Base-by-base conservation (phyloP, 92 coral and sea anemone genomes). In the Epizoanthus rinbou region DNA sequence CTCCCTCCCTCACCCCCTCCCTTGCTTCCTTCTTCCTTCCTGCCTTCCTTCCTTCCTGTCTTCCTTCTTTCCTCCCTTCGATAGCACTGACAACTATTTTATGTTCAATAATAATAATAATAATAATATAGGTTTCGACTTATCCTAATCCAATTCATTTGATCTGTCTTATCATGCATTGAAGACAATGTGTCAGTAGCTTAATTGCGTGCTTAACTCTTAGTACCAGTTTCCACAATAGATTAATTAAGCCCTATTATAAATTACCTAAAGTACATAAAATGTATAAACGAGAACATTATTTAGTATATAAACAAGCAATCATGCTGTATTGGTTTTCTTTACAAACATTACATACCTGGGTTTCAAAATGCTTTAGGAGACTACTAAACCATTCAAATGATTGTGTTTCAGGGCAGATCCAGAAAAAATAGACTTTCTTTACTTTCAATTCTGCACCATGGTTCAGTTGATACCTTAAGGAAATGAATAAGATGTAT, bases 341-440 rank as follows among this genome's bases (percentile, higher is more conserved):
- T 47, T 37, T 1, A 37, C 43, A 50, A 1, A 50, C 54, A 50
- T 47, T 56, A n/a, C 86, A 37, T 33, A 87, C 90, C 87, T 87
- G 90, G 21, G 73, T 74, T 67, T 87, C 90, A 33, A 87, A 76
- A 60, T 85, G 80, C 47, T 87, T 81, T 23, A 87, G 80, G 19
- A 87, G 64, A 31, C 85, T 56, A 11, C 84, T 81, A 31, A 87
- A 87, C 90, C 90, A 87, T 56, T 87, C 90, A 59, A 87, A 87
- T 16, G 90, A 85, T 17, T 87, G 81, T 41, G 90, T 82, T 45
- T 87, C 87, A 24, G 90, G 90, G 37, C 90, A 87, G 54, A 87
- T 87, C 90, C 90, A 87, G 80, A 75, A 87, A 79, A 87, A 87
- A 53, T 87, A 87, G 24, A 87, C 79, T 58, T 87, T 87, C 80